Evolutionary conservation across 2,888 invertebrate genomes (phyloP), one percentile per base, ranked within the genome.

Genomic region (Lycia hirtaria): DNA sequence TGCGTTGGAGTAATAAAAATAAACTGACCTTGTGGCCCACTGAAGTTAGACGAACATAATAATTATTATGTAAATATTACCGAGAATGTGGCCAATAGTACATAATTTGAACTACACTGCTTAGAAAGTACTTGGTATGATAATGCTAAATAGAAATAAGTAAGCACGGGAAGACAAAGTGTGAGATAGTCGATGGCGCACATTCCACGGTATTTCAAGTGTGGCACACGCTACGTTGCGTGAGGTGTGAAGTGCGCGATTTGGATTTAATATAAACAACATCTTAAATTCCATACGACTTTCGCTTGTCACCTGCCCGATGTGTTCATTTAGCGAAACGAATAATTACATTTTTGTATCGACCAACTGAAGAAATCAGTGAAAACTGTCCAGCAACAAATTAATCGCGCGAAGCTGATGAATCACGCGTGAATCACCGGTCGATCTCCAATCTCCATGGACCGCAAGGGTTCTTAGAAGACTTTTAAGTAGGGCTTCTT

Each of bases 161-260:
- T 66, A 40, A 58, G 65, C 57, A 64, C 54, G 60, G 59, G 63
- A 64, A 47, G 63, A 60, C 65, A 38, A 48, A 48, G 7, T 40
- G 24, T 12, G 30, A 37, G 43, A 60, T 57, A 40, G n/a, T n/a
- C n/a, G n/a, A n/a, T n/a, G n/a, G 28, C 40, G 12, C 20, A 60
- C 45, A 56, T 64, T 63, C 57, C 51, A 26, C 44, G 33, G 57
- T 58, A 56, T 52, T 56, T 49, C 35, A 48, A 55, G 55, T 45
- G 38, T 53, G 40, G 52, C 56, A 56, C 88, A 87, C 85, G 87
- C 77, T 61, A 85, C 45, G 60, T 85, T 62, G 87, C 88, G 82
- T 87, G 87, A 61, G 60, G 72, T 71, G 72, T 69, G 69, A 75
- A 76, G 70, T 72, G 72, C 75, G 71, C 72, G 65, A 77, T 78